These are phyloP conservation scores for Arctocebus calabarensis DNA, from an alignment of 2,797 vertebrate species.

Conservation along the genomic window DNA sequence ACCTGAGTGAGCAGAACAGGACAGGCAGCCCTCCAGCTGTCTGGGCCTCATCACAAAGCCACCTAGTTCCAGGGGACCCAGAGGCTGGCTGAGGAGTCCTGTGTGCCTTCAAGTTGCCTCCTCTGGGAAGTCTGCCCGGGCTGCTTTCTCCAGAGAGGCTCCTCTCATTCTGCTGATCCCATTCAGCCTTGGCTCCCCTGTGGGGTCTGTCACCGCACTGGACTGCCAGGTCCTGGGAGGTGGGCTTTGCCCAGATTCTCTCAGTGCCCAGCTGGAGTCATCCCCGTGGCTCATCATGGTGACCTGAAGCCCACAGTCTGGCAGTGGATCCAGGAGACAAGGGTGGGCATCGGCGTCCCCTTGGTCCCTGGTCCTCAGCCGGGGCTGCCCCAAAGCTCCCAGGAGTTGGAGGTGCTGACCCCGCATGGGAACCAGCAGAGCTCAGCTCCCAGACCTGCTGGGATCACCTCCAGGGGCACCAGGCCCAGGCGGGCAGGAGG, in stretches of 20 bases:
- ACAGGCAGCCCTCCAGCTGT: rapidly evolving
- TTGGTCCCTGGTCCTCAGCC: not conserved
- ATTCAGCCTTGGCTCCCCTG: not conserved
- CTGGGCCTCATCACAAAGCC: not conserved
- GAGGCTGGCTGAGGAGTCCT: not conserved
- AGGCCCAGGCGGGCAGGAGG: not conserved
- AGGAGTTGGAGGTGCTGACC: rapidly evolving
- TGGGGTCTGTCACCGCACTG: rapidly evolving
- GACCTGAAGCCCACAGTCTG: not conserved
- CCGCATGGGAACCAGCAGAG: rapidly evolving
- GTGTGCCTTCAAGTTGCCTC: not conserved
- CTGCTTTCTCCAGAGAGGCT: rapidly evolving
- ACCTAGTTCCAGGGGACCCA: rapidly evolving
- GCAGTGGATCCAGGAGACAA: not conserved
- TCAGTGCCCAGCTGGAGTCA: rapidly evolving
- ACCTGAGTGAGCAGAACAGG: rapidly evolving
- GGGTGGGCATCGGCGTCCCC: rapidly evolving
- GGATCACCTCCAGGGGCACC: not conserved
- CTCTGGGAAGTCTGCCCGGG: not conserved
- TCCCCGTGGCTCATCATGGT: rapidly evolving
- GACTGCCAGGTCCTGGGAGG: not conserved
- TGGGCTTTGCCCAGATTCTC: not conserved
- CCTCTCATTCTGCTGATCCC: no score
- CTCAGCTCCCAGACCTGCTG: not conserved
- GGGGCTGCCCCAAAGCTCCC: not conserved